Percentiles rank a stretch among this genome's conserved stretches.
Conservation (phyloP, 23 tunicate genomes). For the Ciona savignyi region DNA sequence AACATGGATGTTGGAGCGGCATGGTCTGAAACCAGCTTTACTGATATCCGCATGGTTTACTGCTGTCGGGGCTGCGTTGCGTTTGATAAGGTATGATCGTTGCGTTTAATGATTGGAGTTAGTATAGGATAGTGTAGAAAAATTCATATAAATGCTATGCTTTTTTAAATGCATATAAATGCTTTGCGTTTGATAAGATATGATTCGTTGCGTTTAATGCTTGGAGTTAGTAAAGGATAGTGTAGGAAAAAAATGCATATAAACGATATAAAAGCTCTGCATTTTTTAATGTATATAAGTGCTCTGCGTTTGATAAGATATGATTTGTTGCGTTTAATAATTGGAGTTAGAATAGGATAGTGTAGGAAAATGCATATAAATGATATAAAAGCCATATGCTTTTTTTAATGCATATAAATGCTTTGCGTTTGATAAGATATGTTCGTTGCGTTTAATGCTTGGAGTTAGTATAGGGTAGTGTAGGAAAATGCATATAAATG, state of each 20-base stretch:
- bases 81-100: constrained; percentile 50
- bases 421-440: constrained; percentile 31
- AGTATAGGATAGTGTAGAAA: not conserved
- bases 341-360: no score
- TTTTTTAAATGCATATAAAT: constrained; percentile 1
- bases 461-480: not conserved
- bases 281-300: no score
- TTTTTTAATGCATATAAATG: no score
- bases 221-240: no score
- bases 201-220: not conserved
- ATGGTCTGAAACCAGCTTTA: constrained; percentile 30
- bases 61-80: constrained; percentile 26
- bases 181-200: no score
- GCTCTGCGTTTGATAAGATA: no score
- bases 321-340: no score
- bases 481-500: not conserved
- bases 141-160: not conserved
- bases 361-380: no score
- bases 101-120: not conserved
- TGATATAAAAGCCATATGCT: no score
- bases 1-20: constrained; percentile 47
- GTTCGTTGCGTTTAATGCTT: constrained; percentile 1
- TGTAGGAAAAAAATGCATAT: no score
- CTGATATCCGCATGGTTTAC: constrained; percentile 38
- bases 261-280: no score